Base-by-base conservation (phyloP, 2,797 vertebrate species). In the Ceryle rudis region DNA sequence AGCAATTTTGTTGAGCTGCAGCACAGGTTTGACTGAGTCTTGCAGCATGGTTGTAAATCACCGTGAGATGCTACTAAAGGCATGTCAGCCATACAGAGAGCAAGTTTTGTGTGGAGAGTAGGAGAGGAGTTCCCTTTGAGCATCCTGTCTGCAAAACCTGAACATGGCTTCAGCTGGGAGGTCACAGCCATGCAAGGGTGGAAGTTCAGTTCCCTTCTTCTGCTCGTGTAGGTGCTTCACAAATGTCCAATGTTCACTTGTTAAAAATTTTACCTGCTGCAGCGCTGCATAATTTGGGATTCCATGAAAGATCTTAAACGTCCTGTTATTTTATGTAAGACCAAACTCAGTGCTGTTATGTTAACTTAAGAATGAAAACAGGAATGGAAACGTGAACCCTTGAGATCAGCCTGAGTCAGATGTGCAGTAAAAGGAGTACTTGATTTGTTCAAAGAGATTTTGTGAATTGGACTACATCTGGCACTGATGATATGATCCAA, bases 11-110 rank as follows among this genome's bases (percentile, higher is more conserved):
- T 67, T 86, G 90, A 95, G 89, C 94, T 94, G 91, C 85, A 80
- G 52, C 70, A 85, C 95, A 95, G 93, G 95, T 95, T 95, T 95
- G 86, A 93, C 94, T 62, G 89, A 93, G 39, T 97, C 81, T 88
- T 69, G 29, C 81, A 91, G 58, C 33, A 12, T 7, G 78, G 66
- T 78, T 93, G 90, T 96, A 97, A 96, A 96, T 96, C 94, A 89
- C 25, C 17, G 31, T 4, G 55, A 62, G 69, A 89, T 96, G 82
- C 89, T 96, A 23, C 90, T 81, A 17, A 69, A 80, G 62, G 71
- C 89, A 94, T 7, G 66, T 95, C 93, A 77, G 93, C 86, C 1
- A 1, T 6, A 22, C 22, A 79, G 62, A 95, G 49, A 61, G 60
- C 47, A 69, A 78, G 66, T 72, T 90, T 90, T 72, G 54, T 13